Base-by-base conservation (phyloP, 2,888 invertebrate species). In the Scaptodrosophila latifasciaeformis region DNA sequence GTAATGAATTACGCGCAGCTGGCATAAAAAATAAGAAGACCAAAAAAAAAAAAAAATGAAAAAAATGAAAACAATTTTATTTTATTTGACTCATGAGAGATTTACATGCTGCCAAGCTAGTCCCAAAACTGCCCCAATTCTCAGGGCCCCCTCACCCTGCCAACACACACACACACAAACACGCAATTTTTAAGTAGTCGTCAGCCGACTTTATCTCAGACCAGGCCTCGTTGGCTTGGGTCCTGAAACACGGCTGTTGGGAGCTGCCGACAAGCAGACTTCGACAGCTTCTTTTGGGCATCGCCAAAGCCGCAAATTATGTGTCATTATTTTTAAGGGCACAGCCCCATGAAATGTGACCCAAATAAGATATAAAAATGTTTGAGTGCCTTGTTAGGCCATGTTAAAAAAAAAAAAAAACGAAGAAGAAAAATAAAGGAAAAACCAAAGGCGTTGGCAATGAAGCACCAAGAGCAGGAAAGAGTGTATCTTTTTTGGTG, bases 51-150 rank as follows among this genome's bases (percentile, higher is more conserved):
- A 47, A 53, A 35, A 52, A 10, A 9, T 19, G 7, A 45, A 49
- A 60, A 61, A 62, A 67, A 64, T 62, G 64, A 67, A 76, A 74
- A 77, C 72, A 81, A 77, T 77, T 81, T 81, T 59, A 77, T 77
- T 81, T 82, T 82, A 82, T 82, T 71, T 70, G 70, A 65, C 83
- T 67, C 74, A 65, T 62, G 78, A 82, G 82, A 81, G 62, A 68
- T 75, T 75, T 70, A 59, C 64, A 57, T 49, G 15, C 27, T 35
- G 47, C 56, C 55, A 49, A 50, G 54, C 55, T 29, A 44, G 27
- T 29, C 17, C 44, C 27, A 24, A 19, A 61, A 57, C 59, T 43
- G 66, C 55, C 60, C 62, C 58, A 60, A 15, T n/a, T n/a, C n/a
- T n/a, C n/a, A n/a, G n/a, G n/a, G n/a, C n/a, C n/a, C n/a, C n/a